Evolutionary conservation across 2,113 vertebrate species (phyloP).

Genomic region (Chamaea fasciata): DNA sequence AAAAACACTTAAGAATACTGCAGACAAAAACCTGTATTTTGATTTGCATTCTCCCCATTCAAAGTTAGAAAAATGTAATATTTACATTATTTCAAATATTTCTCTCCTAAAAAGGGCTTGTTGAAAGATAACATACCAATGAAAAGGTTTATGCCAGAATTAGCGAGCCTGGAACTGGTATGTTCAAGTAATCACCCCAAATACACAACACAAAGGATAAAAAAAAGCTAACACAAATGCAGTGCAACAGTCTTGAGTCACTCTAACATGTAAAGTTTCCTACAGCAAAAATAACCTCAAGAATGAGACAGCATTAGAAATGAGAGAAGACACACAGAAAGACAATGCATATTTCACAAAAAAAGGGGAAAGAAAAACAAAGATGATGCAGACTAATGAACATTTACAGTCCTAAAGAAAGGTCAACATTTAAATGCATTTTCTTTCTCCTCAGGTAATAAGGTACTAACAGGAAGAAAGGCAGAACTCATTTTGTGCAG

Average conservation of each 20-base stretch:
- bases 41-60: not conserved
- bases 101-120: not conserved
- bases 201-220: not conserved
- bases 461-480: slow-evolving; percentile 54
- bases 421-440: slow-evolving; percentile 6
- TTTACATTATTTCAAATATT: not conserved
- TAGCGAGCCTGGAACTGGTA: not conserved
- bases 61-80: not conserved
- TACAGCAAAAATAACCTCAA: not conserved
- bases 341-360: not conserved
- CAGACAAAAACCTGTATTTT: not conserved
- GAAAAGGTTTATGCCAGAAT: not conserved
- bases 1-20: not conserved
- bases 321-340: not conserved
- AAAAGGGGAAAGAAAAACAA: not conserved
- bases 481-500: slow-evolving; percentile 65
- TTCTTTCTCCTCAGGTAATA: slow-evolving; percentile 72
- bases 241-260: not conserved
- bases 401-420: not conserved
- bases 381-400: not conserved
- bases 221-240: not conserved
- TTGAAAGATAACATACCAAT: not conserved
- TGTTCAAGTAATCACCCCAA: not conserved
- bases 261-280: not conserved
- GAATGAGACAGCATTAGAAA: not conserved